Conservation (phyloP, 2,113 vertebrate species). For the Megaleporinus macrocephalus region DNA sequence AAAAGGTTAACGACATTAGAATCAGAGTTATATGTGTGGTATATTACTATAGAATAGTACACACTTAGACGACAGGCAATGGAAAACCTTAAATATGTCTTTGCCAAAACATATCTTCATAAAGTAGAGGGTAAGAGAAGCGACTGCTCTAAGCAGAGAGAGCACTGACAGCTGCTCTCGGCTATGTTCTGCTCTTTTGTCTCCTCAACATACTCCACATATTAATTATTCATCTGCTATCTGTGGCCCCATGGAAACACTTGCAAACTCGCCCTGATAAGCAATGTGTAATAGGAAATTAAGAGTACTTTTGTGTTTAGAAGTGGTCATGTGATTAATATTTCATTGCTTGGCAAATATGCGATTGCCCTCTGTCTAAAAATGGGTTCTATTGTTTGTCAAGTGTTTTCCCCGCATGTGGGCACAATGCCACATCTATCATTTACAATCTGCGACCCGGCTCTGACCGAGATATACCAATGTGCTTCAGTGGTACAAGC, state of each 20-base stretch:
- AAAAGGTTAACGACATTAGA: no score
- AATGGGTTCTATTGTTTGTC: background rate
- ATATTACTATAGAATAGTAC: no score
- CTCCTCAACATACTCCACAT: conserved; percentile 11
- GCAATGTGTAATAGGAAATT: conserved; percentile 13
- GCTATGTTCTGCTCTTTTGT: conserved; percentile 11
- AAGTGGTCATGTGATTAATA: conserved; percentile 30
- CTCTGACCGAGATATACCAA: background rate
- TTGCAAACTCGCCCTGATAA: conserved; percentile 14
- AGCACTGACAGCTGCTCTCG: conserved; percentile 7
- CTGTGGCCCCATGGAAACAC: conserved; percentile 3
- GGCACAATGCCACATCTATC: background rate
- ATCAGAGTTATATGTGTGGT: no score
- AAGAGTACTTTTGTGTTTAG: conserved; percentile 19
- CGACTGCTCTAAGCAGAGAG: conserved; percentile 15
- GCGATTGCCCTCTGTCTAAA: conserved; percentile 32
- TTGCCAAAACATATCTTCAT: background rate
- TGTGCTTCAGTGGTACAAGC: background rate
- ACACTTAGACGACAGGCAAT: no score
- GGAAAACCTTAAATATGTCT: no score
- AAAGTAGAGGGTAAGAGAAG: background rate
- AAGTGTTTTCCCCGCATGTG: background rate
- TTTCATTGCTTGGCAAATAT: conserved; percentile 27
- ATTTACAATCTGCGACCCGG: background rate
- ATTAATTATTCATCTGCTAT: conserved; percentile 33